Evolutionary conservation across 1,140 invertebrate species (phyloP).

Genomic region (Drosophila seguyi): DNA sequence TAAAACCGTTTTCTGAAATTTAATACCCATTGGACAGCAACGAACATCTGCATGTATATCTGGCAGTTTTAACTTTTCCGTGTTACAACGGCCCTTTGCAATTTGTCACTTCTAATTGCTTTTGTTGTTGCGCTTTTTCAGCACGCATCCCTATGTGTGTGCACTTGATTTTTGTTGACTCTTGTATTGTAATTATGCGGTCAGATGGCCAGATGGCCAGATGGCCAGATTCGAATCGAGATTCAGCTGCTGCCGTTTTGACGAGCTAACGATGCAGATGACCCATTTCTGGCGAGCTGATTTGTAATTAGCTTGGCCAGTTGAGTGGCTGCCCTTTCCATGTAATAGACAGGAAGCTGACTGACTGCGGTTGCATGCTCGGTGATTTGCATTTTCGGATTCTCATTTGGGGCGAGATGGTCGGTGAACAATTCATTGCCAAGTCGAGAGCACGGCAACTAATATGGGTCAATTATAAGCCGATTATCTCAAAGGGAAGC

Average conservation of each 20-base stretch:
- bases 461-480: constrained; percentile 31
- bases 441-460: neutral
- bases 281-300: constrained; percentile 56
- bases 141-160: constrained; percentile 23
- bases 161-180: constrained; percentile 72
- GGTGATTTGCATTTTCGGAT: constrained; percentile 34
- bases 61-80: constrained; percentile 20
- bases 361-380: constrained; percentile 27
- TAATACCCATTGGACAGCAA: constrained; percentile 44
- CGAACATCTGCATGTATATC: constrained; percentile 35
- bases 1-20: constrained; percentile 56
- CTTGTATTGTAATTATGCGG: constrained; percentile 64
- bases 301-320: constrained; percentile 52
- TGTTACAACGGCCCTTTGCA: constrained; percentile 39
- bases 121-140: constrained; percentile 37
- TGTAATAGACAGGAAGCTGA: constrained; percentile 48
- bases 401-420: constrained; percentile 23
- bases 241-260: constrained; percentile 36
- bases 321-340: constrained; percentile 26
- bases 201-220: constrained; percentile 36
- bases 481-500: neutral
- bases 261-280: constrained; percentile 51
- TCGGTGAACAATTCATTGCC: constrained; percentile 34
- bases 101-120: constrained; percentile 76
- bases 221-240: constrained; percentile 43